Conservation (phyloP, 2,113 vertebrate species). For the Poecilia latipinna region DNA sequence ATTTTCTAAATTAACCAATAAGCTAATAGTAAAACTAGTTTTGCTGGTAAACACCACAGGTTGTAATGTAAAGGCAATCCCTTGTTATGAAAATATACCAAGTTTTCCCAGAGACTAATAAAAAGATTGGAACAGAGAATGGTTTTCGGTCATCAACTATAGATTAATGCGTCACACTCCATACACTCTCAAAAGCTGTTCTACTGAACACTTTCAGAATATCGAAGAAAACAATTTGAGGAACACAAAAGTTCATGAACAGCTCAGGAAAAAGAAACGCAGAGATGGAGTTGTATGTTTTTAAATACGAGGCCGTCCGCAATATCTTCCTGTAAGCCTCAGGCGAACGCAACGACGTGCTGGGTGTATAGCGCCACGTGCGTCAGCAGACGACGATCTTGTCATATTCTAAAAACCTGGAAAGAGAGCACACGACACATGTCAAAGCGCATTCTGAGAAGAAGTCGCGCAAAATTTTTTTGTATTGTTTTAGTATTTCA, state of each 20-base stretch:
- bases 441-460: conserved; percentile 73
- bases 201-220: conserved; percentile 56
- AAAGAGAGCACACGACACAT: conserved; percentile 85
- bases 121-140: conserved; percentile 16
- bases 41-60: conserved; percentile 20
- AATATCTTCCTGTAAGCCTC: conserved; percentile 82
- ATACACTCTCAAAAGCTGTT: conserved; percentile 14
- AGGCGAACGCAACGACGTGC: conserved; percentile 83
- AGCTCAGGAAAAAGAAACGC: conserved; percentile 67
- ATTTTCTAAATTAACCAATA: conserved; percentile 21
- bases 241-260: conserved; percentile 64
- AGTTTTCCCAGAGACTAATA: conserved; percentile 22
- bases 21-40: conserved; percentile 20
- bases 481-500: conserved; percentile 48
- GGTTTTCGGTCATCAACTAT: conserved; percentile 23
- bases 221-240: conserved; percentile 75
- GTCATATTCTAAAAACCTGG: conserved; percentile 85
- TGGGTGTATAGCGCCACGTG: conserved; percentile 77
- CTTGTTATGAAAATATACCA: conserved; percentile 28
- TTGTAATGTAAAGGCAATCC: conserved; percentile 35
- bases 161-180: conserved; percentile 32
- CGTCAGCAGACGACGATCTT: conserved; percentile 84
- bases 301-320: conserved; percentile 76
- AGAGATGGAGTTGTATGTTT: conserved; percentile 68
- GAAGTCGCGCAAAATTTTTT: conserved; percentile 62